Evolutionary conservation across 2,797 vertebrate genomes (phyloP), one percentile per base, ranked within the genome.

Genomic region (Anguilla pacifica): DNA sequence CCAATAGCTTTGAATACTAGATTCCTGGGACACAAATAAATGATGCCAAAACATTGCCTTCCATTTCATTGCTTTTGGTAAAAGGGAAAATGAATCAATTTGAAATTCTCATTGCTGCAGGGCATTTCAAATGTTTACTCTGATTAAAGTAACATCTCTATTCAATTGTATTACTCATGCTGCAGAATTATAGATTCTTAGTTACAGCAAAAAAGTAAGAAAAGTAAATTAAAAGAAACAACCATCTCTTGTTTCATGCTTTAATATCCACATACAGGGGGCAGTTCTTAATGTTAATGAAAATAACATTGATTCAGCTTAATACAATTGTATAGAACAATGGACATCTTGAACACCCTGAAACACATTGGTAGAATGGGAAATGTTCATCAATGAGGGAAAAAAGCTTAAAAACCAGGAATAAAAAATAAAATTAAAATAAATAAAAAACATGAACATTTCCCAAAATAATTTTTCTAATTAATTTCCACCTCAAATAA

Each of bases 391-490:
- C 87, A 90, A 88, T 74, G 31, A 85, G 53, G 59, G 61, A 90
- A 74, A 59, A 88, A 81, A 53, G 11, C 51, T 53, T 53, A 11
- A 53, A 53, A 53, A 9, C 51, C 10, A 9, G 51, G 51, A 53
- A 13, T 13, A 9, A 53, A 53, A 13, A 9, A 53, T 13, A 53
- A 46, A 46, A 46, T 46, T 5, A 46, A 46, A 46, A 46, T 46
- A 46, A 46, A 46, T 46, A 85, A 79, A 85, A 67, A 74, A 2
- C 53, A 0, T 22, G 61, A 59, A 83, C 88, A 86, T n/a, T 25
- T 67, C 15, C 19, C 46, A 84, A 79, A 83, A 90, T 89, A 90
- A 91, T 92, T 92, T 83, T 86, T 51, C 81, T 87, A 81, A 89
- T 87, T 91, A 64, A 83, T 67, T 46, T 86, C 85, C 89, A 90